These are phyloP conservation scores for Itoplectis maculator DNA, from an alignment of 2,888 invertebrate genomes.

Conservation along the genomic window DNA sequence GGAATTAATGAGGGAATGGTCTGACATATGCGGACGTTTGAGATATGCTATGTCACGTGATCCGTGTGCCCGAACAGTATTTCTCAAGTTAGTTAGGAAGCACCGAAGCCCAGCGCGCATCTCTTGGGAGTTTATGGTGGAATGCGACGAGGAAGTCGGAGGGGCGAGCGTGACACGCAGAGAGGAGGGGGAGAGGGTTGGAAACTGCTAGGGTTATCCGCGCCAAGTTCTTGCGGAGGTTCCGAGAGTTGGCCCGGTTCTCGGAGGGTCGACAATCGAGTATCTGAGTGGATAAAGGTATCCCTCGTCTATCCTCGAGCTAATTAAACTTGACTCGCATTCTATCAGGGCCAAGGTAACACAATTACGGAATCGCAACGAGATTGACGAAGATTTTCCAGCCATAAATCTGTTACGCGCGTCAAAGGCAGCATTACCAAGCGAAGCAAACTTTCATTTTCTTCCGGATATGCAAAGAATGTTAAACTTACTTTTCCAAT, in stretches of 20 bases:
- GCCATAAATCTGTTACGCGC: no score
- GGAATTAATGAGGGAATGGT: slow-evolving; percentile 41
- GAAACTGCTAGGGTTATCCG: neutral
- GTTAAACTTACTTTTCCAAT: no score
- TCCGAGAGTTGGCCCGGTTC: slow-evolving; percentile 42
- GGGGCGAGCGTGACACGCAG: slow-evolving; percentile 28
- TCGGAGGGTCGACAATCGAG: slow-evolving; percentile 58
- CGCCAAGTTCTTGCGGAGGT: slow-evolving; percentile 46
- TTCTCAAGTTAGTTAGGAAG: slow-evolving; percentile 46
- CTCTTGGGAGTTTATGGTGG: slow-evolving; percentile 58
- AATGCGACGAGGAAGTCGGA: slow-evolving; percentile 52
- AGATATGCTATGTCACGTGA: slow-evolving; percentile 3
- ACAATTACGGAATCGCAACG: slow-evolving; percentile 35
- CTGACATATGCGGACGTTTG: slow-evolving; percentile 24
- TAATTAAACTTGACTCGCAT: slow-evolving; percentile 65
- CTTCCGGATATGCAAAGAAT: no score
- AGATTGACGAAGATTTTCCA: neutral
- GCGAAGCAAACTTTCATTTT: slow-evolving; percentile 41
- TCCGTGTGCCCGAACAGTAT: slow-evolving; percentile 40
- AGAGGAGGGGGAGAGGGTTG: neutral
- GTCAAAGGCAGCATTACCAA: neutral
- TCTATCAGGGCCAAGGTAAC: neutral
- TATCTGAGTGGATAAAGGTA: slow-evolving; percentile 60
- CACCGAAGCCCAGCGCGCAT: slow-evolving; percentile 20
- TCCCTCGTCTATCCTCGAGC: slow-evolving; percentile 35